Evolutionary conservation across 2,888 invertebrate species (phyloP).

Genomic region (Tachystola acroxantha): DNA sequence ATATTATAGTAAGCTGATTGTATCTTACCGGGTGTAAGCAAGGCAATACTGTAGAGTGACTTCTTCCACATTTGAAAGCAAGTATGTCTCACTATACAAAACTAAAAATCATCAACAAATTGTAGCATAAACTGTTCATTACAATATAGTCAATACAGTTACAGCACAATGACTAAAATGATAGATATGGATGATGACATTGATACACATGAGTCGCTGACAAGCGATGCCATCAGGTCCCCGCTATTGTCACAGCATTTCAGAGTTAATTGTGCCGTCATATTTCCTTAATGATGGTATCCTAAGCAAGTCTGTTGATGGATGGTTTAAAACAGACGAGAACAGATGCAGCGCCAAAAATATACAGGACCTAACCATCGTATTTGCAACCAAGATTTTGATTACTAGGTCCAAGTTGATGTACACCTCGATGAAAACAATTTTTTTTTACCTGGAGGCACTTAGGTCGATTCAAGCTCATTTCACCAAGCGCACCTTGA

Average conservation of each 20-base stretch:
- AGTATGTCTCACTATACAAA: constrained; percentile 76
- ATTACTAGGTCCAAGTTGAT: constrained; percentile 10
- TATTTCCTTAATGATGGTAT: neutral
- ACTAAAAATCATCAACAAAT: constrained; percentile 72
- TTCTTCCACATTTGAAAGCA: constrained; percentile 77
- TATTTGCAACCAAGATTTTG: constrained; percentile 27
- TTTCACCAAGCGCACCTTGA: constrained; percentile 53
- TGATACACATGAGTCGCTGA: constrained; percentile 46
- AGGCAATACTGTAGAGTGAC: constrained; percentile 77
- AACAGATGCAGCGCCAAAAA: too few relatives aligned
- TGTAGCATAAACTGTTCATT: constrained; percentile 73
- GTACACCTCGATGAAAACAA: neutral
- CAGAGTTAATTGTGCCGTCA: neutral
- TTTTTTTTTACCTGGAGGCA: constrained; percentile 34
- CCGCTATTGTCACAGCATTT: constrained; percentile 3
- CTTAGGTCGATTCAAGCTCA: constrained; percentile 40
- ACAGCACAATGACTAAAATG: constrained; percentile 71
- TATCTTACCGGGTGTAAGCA: constrained; percentile 78
- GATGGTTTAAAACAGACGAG: neutral
- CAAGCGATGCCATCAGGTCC: constrained; percentile 40
- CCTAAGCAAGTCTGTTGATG: too few relatives aligned
- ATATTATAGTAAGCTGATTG: constrained; percentile 76
- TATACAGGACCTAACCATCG: constrained; percentile 13
- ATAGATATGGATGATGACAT: constrained; percentile 54
- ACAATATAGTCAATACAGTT: constrained; percentile 62